Conservation (phyloP, 2,888 invertebrate genomes). For the Agriopis leucophaearia region DNA sequence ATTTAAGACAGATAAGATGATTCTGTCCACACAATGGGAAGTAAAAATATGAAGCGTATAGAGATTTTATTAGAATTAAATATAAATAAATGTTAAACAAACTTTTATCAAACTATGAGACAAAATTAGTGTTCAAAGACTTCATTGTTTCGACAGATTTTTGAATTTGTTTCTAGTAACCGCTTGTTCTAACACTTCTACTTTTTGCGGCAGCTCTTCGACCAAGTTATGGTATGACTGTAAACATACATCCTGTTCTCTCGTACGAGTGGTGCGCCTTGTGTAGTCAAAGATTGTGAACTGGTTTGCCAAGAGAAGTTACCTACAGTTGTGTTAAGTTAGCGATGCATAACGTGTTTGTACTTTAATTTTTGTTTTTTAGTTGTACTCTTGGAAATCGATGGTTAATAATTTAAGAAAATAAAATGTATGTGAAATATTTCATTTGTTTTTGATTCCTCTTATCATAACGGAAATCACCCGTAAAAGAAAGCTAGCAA, state of each 20-base stretch:
- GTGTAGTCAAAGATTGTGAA: conserved; percentile 80
- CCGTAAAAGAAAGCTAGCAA: background rate
- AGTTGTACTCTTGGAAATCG: conserved; percentile 87
- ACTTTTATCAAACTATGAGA: too few species aligned
- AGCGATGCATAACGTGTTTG: conserved; percentile 86
- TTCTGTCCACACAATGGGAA: too few species aligned
- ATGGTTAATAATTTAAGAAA: conserved; percentile 87
- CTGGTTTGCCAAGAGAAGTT: conserved; percentile 86
- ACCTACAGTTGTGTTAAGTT: conserved; percentile 86
- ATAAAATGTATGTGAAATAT: conserved; percentile 86
- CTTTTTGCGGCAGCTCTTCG: conserved; percentile 47
- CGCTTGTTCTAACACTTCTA: background rate
- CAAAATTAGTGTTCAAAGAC: background rate
- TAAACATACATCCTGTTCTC: conserved; percentile 60
- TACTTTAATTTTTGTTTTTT: conserved; percentile 87
- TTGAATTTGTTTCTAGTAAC: background rate
- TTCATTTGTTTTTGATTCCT: conserved; percentile 50
- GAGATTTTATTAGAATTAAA: background rate
- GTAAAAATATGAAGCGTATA: too few species aligned
- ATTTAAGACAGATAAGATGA: background rate
- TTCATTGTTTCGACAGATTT: background rate
- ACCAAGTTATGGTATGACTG: conserved; percentile 76
- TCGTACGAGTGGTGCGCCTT: conserved; percentile 83
- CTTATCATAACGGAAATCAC: background rate
- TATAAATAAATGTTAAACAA: background rate